Conservation (phyloP, 2,797 vertebrate species). For the Taeniopygia guttata region DNA sequence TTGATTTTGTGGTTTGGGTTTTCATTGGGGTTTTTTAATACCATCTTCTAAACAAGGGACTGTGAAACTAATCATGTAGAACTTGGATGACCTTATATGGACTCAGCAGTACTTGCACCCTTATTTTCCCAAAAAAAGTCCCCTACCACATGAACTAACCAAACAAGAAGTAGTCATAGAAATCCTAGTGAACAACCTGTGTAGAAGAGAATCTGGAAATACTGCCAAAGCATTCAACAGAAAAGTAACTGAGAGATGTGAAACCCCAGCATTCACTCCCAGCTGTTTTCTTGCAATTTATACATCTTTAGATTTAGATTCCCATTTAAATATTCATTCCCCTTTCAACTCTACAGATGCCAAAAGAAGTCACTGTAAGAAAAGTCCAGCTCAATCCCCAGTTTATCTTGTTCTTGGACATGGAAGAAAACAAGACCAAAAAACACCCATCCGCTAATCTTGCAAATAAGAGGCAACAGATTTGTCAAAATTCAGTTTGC, state of each 20-base stretch:
- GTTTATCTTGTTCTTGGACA: not conserved
- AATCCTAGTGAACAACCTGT: not conserved
- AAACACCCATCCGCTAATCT: rapidly evolving
- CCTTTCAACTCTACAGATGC: not conserved
- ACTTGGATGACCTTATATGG: not conserved
- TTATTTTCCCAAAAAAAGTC: not conserved
- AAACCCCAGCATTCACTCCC: not conserved
- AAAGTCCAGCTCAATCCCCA: not conserved
- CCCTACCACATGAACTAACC: not conserved
- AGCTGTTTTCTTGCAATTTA: not conserved
- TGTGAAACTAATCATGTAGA: not conserved
- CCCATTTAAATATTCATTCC: not conserved
- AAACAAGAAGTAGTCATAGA: not conserved
- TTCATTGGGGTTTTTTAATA: not conserved
- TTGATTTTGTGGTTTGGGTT: not conserved
- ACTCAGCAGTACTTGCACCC: not conserved
- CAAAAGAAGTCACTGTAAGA: not conserved
- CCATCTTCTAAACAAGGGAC: not conserved
- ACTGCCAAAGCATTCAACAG: not conserved
- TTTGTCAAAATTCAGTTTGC: not conserved
- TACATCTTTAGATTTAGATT: not conserved
- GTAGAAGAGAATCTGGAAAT: not conserved
- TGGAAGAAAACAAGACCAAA: not conserved
- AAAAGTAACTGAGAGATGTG: not conserved
- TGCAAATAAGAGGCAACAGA: not conserved